These are phyloP conservation scores for Chloroclysta siterata DNA, from an alignment of 2,888 invertebrate genomes.

Conservation along the genomic window DNA sequence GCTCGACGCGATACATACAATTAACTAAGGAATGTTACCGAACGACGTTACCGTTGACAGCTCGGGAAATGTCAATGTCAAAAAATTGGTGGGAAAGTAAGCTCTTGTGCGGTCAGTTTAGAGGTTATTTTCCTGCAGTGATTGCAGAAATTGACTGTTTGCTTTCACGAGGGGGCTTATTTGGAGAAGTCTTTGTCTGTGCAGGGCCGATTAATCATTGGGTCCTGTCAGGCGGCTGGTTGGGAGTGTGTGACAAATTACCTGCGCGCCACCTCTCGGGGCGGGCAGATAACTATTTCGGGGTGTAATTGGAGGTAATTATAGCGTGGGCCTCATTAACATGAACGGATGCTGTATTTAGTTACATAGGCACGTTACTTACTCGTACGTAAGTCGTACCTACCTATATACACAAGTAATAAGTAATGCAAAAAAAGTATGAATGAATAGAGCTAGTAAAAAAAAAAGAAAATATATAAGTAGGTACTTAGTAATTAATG, in stretches of 20 bases:
- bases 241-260: constrained; percentile 79
- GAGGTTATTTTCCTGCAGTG: constrained; percentile 66
- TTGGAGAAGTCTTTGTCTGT: constrained; percentile 76
- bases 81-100: constrained; percentile 68
- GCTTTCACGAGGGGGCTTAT: constrained; percentile 71
- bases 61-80: constrained; percentile 60
- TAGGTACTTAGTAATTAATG: too few relatives aligned
- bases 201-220: constrained; percentile 76
- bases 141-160: constrained; percentile 77
- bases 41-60: constrained; percentile 67
- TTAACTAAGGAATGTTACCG: constrained; percentile 77
- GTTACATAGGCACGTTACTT: background rate
- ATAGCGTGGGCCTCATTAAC: constrained; percentile 40
- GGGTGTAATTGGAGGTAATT: constrained; percentile 49
- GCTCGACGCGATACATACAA: constrained; percentile 76
- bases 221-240: constrained; percentile 69
- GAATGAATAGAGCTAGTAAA: too few relatives aligned
- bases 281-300: constrained; percentile 57
- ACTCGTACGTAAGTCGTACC: background rate
- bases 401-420: background rate
- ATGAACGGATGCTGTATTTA: constrained; percentile 37
- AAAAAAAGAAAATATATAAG: too few relatives aligned
- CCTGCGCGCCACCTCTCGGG: constrained; percentile 65
- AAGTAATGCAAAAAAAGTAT: too few relatives aligned
- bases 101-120: constrained; percentile 62